Evolutionary conservation across 2,888 invertebrate genomes (phyloP), one percentile per base, ranked within the genome.

Genomic region (Plutella xylostella): DNA sequence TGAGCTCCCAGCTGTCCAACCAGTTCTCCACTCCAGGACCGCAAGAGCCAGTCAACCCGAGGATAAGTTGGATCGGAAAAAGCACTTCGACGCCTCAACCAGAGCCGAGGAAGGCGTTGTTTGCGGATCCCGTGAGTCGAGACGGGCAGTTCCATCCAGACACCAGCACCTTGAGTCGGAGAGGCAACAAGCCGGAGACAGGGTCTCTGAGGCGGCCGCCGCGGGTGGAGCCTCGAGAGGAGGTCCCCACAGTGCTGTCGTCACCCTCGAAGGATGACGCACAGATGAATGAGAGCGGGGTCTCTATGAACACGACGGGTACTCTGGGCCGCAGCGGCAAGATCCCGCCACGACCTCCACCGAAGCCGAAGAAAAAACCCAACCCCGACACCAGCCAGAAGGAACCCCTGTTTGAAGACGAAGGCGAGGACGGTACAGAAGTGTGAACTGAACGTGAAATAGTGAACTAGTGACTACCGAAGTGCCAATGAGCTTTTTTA

Each of bases 401-500:
- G 57, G 92, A 92, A 56, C 92, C 93, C 48, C 74, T 93, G 51
- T 93, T 93, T 63, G 93, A 94, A 67, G 94, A 94, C 67, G 94
- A 94, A 74, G 92, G 93, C 21, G 94, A 94, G 65, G 93, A 94
- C 57, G 94, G 94, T 54, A 94, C 94, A 58, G 94, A 94, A 85
- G 94, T 94, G 85, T n/a, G n/a, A n/a, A n/a, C n/a, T n/a, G n/a
- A n/a, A n/a, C n/a, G n/a, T n/a, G n/a, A n/a, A n/a, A n/a, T 92
- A 89, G 86, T 79, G 76, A 54, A 56, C 35, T 65, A 20, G 28
- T 25, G 35, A 56, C 58, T 56, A 67, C 68, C 71, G 69, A 75
- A 76, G 78, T 80, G 80, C 79, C 82, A 80, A 80, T 68, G 74
- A 76, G 73, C 74, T 72, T 72, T 66, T 9, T 15, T 19, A 18